Evolutionary conservation across 2,888 invertebrate genomes (phyloP).

Genomic region (Rhingia campestris): DNA sequence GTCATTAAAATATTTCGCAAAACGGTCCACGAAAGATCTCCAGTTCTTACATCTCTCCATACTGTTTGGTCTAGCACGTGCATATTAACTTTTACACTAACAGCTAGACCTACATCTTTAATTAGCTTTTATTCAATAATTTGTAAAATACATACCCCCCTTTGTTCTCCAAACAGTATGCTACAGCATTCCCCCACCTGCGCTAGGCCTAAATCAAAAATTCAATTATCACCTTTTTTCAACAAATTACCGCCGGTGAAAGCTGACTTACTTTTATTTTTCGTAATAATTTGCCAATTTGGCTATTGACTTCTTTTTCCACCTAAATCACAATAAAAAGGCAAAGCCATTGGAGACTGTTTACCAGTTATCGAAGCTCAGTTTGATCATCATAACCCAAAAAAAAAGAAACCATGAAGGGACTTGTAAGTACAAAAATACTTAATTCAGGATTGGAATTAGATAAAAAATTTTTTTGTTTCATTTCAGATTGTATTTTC

Average conservation of each 20-base stretch:
- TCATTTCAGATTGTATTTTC: slow-evolving; percentile 35
- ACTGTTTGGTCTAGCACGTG: too few species aligned
- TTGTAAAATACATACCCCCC: too few species aligned
- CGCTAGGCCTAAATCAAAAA: neutral
- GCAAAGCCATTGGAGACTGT: neutral
- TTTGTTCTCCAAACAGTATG: too few species aligned
- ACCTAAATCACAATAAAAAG: slow-evolving; percentile 34
- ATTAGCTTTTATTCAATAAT: too few species aligned
- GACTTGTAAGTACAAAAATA: slow-evolving; percentile 34
- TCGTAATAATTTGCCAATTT: neutral
- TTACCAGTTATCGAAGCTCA: slow-evolving; percentile 13
- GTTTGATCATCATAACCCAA: slow-evolving; percentile 9
- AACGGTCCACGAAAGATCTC: too few species aligned
- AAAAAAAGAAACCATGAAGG: slow-evolving; percentile 43
- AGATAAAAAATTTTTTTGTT: neutral
- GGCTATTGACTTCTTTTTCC: neutral
- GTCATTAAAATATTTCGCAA: too few species aligned
- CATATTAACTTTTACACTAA: too few species aligned
- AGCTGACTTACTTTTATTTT: slow-evolving; percentile 3
- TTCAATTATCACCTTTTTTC: slow-evolving; percentile 32
- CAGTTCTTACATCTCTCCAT: too few species aligned
- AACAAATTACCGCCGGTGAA: slow-evolving; percentile 1
- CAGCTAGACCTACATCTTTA: too few species aligned
- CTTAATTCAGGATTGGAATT: neutral
- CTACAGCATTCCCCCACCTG: too few species aligned